These are phyloP conservation scores for Upupa epops DNA, from an alignment of 2,113 vertebrate genomes.

Conservation along the genomic window DNA sequence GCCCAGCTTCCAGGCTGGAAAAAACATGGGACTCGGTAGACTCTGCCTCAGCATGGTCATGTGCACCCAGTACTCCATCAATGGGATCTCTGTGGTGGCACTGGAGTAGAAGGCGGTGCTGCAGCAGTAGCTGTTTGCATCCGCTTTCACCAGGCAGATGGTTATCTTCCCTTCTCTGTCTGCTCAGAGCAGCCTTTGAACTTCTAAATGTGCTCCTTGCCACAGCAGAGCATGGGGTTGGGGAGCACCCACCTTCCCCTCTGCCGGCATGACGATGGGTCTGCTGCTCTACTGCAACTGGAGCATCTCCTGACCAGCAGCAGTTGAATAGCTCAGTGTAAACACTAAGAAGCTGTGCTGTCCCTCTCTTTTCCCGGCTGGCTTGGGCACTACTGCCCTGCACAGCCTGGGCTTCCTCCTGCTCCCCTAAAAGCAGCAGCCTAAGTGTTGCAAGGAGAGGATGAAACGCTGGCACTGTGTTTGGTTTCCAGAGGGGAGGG, in stretches of 20 bases:
- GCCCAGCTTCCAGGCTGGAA: background rate
- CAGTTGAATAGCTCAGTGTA: background rate
- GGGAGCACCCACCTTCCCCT: background rate
- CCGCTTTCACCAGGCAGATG: slow-evolving; percentile 27
- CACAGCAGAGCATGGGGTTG: background rate
- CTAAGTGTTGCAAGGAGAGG: background rate
- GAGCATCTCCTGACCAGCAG: background rate
- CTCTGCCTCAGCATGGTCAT: fast-evolving
- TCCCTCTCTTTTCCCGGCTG: background rate
- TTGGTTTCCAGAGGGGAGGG: background rate
- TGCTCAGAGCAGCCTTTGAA: slow-evolving; percentile 43
- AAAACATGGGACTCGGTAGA: background rate
- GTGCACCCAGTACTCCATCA: background rate
- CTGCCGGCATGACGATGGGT: fast-evolving
- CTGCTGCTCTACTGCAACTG: background rate
- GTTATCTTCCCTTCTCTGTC: slow-evolving; percentile 36
- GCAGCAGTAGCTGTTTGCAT: slow-evolving; percentile 2
- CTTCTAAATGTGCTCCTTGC: background rate
- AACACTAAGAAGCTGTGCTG: background rate
- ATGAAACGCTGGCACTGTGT: fast-evolving
- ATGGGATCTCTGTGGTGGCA: background rate
- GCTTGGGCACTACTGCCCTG: fast-evolving
- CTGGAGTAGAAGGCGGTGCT: background rate
- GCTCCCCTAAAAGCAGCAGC: background rate
- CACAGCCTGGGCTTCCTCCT: background rate